Base-by-base conservation (phyloP, 2,888 invertebrate genomes). In the Phyllotreta cruciferae region DNA sequence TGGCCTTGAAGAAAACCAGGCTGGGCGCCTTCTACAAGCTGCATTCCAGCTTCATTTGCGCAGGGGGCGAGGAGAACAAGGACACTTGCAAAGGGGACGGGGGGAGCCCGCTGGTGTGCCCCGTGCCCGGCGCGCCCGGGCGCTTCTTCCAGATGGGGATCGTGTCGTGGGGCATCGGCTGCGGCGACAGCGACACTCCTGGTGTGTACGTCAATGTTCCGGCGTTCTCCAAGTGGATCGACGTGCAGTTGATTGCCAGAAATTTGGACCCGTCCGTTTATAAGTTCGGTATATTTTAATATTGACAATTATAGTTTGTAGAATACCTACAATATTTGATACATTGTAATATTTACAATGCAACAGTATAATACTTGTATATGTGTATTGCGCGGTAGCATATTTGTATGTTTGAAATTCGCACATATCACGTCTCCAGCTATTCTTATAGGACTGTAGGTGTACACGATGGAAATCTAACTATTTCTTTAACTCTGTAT, bases 81-180 rank as follows among this genome's bases (percentile, higher is more conserved):
- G 93, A 93, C 68, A 90, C 91, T 0, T 93, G 93, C 74, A 84
- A 82, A 84, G 93, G 92, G 10, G 92, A 93, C 76, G 92, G 92
- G 5, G 93, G 92, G 13, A 90, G 90, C 35, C 92, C 92, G 0
- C 79, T 93, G 13, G 88, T 88, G 0, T 93, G 92, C 70, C 89
- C 90, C 0, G 80, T 89, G 53, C 80, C 81, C 63, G 85, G 84
- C 36, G 74, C 79, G 52, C 76, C 76, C 0, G 72, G 67, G 7
- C 81, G 81, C 35, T 87, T 84, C 69, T 83, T 83, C 1, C 87
- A 87, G 70, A 52, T 52, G 10, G 94, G 94, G 0, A 87, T 94
- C 9, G 92, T 94, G 0, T 88, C 93, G 0, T 95, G 94, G 94
- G 94, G 94, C 11, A 88, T 95, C 60, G 91, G 90, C 3, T 95